Evolutionary conservation across 1,140 invertebrate species (phyloP).

Genomic region (Tetranychus cinnabarinus): DNA sequence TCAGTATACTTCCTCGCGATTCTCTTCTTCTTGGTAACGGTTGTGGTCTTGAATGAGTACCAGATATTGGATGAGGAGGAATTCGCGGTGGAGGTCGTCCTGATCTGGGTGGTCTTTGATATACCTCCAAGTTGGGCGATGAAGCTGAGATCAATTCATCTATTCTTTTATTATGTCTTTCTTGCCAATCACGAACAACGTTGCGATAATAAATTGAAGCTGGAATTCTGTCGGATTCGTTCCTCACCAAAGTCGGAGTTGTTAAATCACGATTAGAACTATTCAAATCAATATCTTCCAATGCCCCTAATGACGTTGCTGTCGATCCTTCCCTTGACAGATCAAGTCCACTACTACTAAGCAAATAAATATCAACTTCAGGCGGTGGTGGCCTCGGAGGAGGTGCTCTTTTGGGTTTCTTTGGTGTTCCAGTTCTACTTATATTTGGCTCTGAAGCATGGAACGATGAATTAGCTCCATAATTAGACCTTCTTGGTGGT

Average conservation of each 20-base stretch:
- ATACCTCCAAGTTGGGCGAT: background rate
- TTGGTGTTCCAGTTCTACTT: background rate
- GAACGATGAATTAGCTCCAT: background rate
- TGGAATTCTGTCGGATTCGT: background rate
- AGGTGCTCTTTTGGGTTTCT: background rate
- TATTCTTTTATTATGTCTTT: background rate
- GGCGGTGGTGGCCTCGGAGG: slow-evolving; percentile 8
- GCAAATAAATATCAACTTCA: background rate
- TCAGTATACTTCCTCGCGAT: background rate
- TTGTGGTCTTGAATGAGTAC: too few species aligned
- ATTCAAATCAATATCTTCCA: background rate
- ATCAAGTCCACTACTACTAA: too few species aligned
- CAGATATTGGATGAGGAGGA: background rate
- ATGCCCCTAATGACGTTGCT: background rate
- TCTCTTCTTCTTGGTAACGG: background rate
- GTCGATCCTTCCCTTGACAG: background rate
- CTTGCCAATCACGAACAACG: background rate
- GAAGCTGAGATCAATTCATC: background rate
- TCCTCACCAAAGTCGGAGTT: background rate
- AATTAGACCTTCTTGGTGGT: slow-evolving; percentile 1
- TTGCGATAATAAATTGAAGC: background rate
- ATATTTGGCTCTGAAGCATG: background rate
- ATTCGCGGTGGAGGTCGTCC: background rate
- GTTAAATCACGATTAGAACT: background rate
- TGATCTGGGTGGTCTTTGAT: background rate